Conservation (phyloP, 2,888 invertebrate genomes). For the Pandemis corylana region DNA sequence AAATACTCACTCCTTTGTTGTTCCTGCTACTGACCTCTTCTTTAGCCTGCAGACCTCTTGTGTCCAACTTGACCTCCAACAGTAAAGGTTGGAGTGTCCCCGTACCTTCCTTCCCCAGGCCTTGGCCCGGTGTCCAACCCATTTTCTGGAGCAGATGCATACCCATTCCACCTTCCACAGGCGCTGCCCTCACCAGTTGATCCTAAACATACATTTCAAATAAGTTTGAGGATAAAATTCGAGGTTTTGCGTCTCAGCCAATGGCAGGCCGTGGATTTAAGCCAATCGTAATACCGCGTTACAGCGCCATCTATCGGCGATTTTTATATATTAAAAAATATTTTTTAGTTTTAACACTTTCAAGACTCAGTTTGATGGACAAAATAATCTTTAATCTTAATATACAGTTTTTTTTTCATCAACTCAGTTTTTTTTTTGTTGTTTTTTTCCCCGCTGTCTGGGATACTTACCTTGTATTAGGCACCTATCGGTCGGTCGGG, state of each 20-base stretch:
- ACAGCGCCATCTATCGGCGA: not conserved
- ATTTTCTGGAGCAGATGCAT: constrained; percentile 98
- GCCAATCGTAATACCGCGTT: constrained; percentile 4
- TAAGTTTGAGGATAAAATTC: constrained; percentile 3
- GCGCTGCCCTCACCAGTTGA: constrained; percentile 95
- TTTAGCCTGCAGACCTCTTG: constrained; percentile 93
- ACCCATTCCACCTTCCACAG: constrained; percentile 97
- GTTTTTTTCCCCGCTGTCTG: constrained; percentile 43
- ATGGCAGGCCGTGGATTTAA: constrained; percentile 3
- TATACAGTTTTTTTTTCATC: not conserved
- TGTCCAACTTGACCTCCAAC: constrained; percentile 98
- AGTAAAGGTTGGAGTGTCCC: constrained; percentile 95
- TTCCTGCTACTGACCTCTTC: constrained; percentile 86
- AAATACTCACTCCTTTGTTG: constrained; percentile 66
- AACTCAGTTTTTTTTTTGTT: not conserved
- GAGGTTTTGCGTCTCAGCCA: not conserved
- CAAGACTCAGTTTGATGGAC: not conserved
- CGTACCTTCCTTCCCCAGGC: constrained; percentile 97
- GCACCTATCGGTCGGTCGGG: constrained; percentile 68
- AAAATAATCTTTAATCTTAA: not conserved
- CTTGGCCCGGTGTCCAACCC: constrained; percentile 99
- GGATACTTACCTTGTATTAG: constrained; percentile 73
- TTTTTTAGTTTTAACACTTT: not conserved
- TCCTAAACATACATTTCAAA: constrained; percentile 86
- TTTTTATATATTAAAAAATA: not conserved